phyloP scores from a whole-genome alignment of 2,888 invertebrate species.

The Trichogramma dendrolimi region DNA sequence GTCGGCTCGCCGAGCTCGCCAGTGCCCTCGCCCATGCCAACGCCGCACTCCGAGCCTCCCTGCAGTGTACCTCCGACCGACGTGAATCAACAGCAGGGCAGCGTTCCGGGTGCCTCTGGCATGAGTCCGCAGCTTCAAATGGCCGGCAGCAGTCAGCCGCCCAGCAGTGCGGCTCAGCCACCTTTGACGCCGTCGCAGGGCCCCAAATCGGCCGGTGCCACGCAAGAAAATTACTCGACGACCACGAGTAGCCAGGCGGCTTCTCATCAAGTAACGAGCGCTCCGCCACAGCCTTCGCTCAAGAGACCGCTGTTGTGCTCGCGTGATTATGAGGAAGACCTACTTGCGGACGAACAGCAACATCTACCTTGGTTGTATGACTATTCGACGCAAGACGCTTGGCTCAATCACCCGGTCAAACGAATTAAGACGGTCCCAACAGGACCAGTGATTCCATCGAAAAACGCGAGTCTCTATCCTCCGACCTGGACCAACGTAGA shows the following conservation, averaged over 20 bases:
- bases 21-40: constrained; percentile 67
- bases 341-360: constrained; percentile 76
- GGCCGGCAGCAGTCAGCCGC: constrained; percentile 14
- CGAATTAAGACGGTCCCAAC: constrained; percentile 61
- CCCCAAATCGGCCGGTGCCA: too few species aligned
- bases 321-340: constrained; percentile 73
- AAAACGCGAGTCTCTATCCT: constrained; percentile 20
- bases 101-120: constrained; percentile 66
- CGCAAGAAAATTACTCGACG: too few species aligned
- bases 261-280: constrained; percentile 52
- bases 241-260: constrained; percentile 32
- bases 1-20: constrained; percentile 57
- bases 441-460: constrained; percentile 40
- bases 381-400: constrained; percentile 64
- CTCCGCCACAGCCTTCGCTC: constrained; percentile 66
- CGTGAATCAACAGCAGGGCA: background rate
- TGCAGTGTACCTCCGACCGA: constrained; percentile 44
- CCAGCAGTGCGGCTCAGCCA: constrained; percentile 17
- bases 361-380: constrained; percentile 81
- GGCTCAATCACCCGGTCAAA: constrained; percentile 89
- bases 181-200: constrained; percentile 26
- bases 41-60: constrained; percentile 66
- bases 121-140: constrained; percentile 64
- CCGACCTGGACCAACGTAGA: constrained; percentile 5
- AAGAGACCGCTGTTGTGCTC: constrained; percentile 76